These are phyloP conservation scores for Parotia lawesii DNA, from an alignment of 2,113 vertebrate genomes.

Conservation along the genomic window DNA sequence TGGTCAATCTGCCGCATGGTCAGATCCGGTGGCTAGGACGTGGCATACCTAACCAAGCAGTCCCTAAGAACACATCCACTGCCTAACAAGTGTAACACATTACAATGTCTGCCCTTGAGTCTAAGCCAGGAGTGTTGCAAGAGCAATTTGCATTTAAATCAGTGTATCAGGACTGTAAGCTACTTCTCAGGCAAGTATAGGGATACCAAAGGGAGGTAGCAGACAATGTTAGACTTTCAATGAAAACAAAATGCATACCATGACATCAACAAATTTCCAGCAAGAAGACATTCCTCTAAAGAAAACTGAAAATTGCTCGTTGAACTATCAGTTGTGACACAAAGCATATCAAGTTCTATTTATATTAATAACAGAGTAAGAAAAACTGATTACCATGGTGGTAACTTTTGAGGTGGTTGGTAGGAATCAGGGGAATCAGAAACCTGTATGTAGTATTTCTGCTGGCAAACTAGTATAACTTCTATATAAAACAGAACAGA, in stretches of 20 bases:
- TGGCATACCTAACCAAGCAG: neutral
- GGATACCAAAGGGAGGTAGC: neutral
- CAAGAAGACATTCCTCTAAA: neutral
- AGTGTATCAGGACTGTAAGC: neutral
- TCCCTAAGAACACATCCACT: neutral
- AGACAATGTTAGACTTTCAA: neutral
- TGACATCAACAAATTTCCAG: neutral
- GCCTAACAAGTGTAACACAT: neutral
- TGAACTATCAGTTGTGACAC: neutral
- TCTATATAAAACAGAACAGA: neutral
- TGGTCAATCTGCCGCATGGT: neutral
- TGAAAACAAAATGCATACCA: neutral
- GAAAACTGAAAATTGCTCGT: neutral
- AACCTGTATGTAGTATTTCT: neutral
- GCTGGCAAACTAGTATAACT: neutral
- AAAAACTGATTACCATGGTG: neutral
- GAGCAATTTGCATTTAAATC: neutral
- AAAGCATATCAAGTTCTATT: neutral
- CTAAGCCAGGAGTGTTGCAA: neutral
- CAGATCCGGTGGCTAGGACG: neutral
- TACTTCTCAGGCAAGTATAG: neutral
- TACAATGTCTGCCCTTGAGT: neutral
- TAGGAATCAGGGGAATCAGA: neutral
- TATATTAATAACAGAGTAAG: neutral
- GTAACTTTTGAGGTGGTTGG: neutral